Evolutionary conservation across 2,797 vertebrate species (phyloP).

Genomic region (Todus mexicanus): DNA sequence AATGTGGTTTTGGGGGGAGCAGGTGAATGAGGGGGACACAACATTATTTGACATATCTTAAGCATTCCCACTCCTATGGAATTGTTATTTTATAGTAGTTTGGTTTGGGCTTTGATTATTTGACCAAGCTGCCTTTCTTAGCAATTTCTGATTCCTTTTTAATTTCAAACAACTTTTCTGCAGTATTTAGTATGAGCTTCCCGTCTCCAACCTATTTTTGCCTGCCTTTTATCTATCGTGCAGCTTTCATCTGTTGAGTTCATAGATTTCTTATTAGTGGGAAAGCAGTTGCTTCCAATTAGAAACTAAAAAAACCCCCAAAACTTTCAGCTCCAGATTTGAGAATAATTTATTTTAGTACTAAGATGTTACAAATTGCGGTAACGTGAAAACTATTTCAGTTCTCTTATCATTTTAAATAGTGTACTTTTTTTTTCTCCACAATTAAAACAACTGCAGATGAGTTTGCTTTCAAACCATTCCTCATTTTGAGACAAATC

Average conservation of each 20-base stretch:
- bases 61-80: background rate
- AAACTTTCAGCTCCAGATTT: background rate
- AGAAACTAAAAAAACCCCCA: background rate
- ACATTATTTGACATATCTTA: background rate
- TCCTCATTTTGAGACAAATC: background rate
- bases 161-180: background rate
- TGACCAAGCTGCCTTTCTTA: background rate
- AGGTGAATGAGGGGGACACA: background rate
- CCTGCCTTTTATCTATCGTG: background rate
- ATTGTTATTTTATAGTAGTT: background rate
- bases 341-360: background rate
- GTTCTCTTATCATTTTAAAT: background rate
- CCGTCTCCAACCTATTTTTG: background rate
- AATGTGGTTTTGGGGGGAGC: background rate
- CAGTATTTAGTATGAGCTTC: background rate
- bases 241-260: background rate
- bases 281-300: background rate
- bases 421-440: too few species aligned
- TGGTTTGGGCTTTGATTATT: background rate
- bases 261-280: background rate
- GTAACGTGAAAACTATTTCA: background rate
- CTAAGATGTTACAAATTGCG: background rate
- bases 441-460: background rate
- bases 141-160: background rate
- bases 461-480: background rate